phyloP scores from a whole-genome alignment of 2,113 vertebrate genomes.

The Penelope pileata region DNA sequence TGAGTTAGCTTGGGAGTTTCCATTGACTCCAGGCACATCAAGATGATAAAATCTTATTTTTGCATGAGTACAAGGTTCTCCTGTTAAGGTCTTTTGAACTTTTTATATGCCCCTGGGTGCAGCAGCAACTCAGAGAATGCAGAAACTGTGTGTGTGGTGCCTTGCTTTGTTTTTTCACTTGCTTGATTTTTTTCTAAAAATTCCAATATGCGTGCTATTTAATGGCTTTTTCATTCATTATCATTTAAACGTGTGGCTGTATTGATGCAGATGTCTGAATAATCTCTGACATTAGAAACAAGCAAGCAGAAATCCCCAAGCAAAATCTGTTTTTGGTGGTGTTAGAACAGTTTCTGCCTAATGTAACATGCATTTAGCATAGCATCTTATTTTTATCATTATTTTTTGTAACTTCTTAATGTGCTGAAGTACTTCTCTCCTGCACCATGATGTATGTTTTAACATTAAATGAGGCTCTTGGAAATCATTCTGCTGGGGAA shows the following conservation, averaged over 20 bases:
- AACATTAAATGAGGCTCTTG: not conserved
- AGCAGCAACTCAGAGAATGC: not conserved
- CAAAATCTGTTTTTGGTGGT: not conserved
- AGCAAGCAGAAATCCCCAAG: not conserved
- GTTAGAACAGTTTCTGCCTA: not conserved
- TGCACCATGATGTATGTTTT: not conserved
- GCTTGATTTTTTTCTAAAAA: not conserved
- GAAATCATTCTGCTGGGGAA: not conserved
- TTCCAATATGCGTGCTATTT: not conserved
- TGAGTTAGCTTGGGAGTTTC: not conserved
- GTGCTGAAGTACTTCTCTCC: not conserved
- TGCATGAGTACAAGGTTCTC: not conserved
- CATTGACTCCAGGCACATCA: not conserved
- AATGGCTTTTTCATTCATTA: not conserved
- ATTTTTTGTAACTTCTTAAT: not conserved
- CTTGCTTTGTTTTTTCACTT: not conserved
- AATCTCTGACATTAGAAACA: not conserved
- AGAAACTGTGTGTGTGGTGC: not conserved
- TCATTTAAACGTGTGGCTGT: not conserved
- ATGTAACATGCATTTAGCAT: no score
- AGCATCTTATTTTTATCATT: not conserved
- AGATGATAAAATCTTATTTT: not conserved
- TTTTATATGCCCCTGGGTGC: not conserved
- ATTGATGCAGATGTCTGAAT: not conserved
- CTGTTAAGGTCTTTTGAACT: not conserved